Percentiles rank a stretch among this genome's conserved stretches.
These are phyloP conservation scores for Etia nguti DNA, from an alignment of 2,113 vertebrate genomes.

Conservation along the genomic window DNA sequence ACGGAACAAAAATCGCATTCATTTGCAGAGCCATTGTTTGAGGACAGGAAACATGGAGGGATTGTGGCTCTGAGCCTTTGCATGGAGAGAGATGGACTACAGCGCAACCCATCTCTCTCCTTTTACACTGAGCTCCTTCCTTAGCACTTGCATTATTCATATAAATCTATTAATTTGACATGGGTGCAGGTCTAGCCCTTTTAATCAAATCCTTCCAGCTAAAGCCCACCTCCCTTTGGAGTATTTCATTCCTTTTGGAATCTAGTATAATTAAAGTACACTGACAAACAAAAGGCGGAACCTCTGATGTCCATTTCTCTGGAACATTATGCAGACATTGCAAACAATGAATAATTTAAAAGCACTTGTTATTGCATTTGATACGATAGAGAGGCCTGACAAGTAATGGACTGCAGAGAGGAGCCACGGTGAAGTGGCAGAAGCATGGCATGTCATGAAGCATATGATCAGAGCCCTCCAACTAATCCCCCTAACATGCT, in stretches of 20 bases:
- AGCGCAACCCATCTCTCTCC: background rate
- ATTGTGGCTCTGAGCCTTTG: conserved; percentile 2
- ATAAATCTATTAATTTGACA: conserved; percentile 51
- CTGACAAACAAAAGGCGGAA: background rate
- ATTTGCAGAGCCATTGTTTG: conserved; percentile 31
- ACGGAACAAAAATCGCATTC: conserved; percentile 33
- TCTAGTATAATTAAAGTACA: conserved; percentile 14
- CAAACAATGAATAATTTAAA: conserved; percentile 37
- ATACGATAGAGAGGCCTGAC: conserved; percentile 1
- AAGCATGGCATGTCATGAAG: background rate
- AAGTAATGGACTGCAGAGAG: background rate
- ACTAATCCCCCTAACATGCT: conserved; percentile 45
- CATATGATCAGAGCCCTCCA: conserved; percentile 40
- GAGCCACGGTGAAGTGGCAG: background rate
- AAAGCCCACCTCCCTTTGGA: conserved; percentile 18
- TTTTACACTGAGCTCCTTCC: conserved; percentile 10
- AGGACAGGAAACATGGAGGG: conserved; percentile 1
- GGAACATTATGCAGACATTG: background rate
- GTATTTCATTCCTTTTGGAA: conserved; percentile 18
- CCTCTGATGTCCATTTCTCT: conserved; percentile 4
- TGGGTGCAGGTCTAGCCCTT: conserved; percentile 9
- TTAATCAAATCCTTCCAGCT: conserved; percentile 38
- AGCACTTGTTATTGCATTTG: background rate
- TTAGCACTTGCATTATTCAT: conserved; percentile 51
- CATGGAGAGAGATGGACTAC: background rate